These are phyloP conservation scores for Epinotia nisella DNA, from an alignment of 2,888 invertebrate genomes.

Conservation along the genomic window DNA sequence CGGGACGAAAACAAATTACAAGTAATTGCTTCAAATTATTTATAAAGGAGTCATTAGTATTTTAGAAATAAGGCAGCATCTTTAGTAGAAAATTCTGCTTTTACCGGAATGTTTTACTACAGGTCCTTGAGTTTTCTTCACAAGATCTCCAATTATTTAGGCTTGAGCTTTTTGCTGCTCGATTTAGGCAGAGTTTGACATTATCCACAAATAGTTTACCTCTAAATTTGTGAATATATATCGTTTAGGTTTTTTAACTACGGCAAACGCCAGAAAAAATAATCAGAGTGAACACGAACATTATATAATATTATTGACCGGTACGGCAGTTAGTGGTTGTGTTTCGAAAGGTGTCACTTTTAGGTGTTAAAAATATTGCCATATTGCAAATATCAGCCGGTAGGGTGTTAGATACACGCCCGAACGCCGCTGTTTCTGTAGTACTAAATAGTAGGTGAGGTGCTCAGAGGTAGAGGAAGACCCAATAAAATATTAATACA, in stretches of 20 bases:
- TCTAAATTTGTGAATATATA: neutral
- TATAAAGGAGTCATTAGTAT: conserved; percentile 30
- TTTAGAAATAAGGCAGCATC: conserved; percentile 5
- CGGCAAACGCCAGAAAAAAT: too few relatives aligned
- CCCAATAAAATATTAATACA: too few relatives aligned
- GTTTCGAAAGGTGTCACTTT: conserved; percentile 5
- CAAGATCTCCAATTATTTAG: neutral
- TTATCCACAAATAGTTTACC: neutral
- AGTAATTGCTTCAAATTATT: conserved; percentile 43
- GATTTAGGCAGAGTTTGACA: too few relatives aligned
- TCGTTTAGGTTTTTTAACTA: neutral
- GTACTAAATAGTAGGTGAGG: too few relatives aligned
- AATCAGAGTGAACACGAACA: neutral
- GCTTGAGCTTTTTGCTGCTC: neutral
- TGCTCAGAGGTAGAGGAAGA: too few relatives aligned
- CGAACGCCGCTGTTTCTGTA: neutral
- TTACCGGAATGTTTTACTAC: conserved; percentile 1
- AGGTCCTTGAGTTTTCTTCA: conserved; percentile 1
- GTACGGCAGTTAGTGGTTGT: neutral
- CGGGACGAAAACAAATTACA: conserved; percentile 43
- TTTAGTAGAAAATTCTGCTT: neutral
- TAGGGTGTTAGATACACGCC: conserved; percentile 42
- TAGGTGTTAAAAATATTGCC: conserved; percentile 7
- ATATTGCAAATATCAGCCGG: conserved; percentile 42
- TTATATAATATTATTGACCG: too few relatives aligned